Evolutionary conservation across 2,888 invertebrate species (phyloP).

Genomic region (Saturnia japonica): DNA sequence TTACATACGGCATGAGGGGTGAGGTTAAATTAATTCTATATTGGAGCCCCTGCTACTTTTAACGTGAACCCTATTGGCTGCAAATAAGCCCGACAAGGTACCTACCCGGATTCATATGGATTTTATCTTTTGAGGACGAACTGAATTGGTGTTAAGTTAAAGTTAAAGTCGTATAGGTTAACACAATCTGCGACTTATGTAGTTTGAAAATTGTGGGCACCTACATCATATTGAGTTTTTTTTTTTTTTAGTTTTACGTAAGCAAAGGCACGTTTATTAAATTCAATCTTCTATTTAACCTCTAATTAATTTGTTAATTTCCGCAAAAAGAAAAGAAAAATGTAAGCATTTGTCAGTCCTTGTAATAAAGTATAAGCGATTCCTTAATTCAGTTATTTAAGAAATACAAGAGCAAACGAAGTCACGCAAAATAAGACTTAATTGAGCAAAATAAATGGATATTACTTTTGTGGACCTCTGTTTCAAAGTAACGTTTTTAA

Average conservation of each 20-base stretch:
- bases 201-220: too few species aligned
- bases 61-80: conserved; percentile 46
- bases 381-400: conserved; percentile 45
- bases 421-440: conserved; percentile 73
- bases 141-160: conserved; percentile 1
- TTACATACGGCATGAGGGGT: conserved; percentile 60
- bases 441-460: conserved; percentile 68
- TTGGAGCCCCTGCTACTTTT: conserved; percentile 47
- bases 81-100: conserved; percentile 28
- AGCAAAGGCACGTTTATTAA: neutral
- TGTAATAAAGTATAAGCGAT: neutral
- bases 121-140: conserved; percentile 3
- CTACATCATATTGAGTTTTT: too few species aligned
- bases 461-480: conserved; percentile 34
- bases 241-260: too few species aligned
- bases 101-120: conserved; percentile 28
- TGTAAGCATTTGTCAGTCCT: conserved; percentile 14
- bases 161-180: neutral
- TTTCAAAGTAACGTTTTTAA: conserved; percentile 2
- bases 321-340: neutral
- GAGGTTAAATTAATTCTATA: conserved; percentile 60
- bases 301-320: neutral
- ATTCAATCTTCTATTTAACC: neutral
- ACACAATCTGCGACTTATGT: neutral
- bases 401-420: conserved; percentile 54